These are phyloP conservation scores for Leptopterna dolabrata DNA, from an alignment of 2,888 invertebrate species.

Conservation along the genomic window DNA sequence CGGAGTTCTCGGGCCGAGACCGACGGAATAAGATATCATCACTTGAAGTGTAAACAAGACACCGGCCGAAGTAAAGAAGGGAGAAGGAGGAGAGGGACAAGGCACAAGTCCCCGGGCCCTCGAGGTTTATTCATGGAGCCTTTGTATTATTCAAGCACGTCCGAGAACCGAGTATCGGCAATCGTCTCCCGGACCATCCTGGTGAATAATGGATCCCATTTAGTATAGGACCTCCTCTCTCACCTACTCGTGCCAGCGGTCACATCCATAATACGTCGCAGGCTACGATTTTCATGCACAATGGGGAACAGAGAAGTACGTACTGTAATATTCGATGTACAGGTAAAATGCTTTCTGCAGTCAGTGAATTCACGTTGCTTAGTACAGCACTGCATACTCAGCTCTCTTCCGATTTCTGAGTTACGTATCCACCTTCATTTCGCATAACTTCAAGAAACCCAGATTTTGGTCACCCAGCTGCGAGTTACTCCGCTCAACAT, in stretches of 20 bases:
- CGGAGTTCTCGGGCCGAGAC: not conserved
- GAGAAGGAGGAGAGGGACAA: not conserved
- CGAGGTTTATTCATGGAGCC: conserved; percentile 20
- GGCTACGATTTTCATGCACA: not conserved
- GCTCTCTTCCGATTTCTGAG: too few relatives aligned
- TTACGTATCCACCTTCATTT: too few relatives aligned
- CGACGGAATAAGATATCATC: conserved; percentile 25
- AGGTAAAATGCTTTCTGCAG: too few relatives aligned
- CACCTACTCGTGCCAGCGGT: conserved; percentile 15
- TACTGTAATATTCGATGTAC: too few relatives aligned
- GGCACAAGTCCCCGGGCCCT: not conserved
- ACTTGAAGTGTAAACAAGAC: not conserved
- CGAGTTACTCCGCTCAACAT: too few relatives aligned
- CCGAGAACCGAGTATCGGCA: conserved; percentile 22
- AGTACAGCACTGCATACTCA: too few relatives aligned
- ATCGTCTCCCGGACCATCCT: conserved; percentile 22
- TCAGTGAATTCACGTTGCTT: too few relatives aligned
- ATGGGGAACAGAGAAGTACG: too few relatives aligned
- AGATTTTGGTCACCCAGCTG: too few relatives aligned
- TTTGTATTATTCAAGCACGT: conserved; percentile 34
- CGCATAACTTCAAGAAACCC: too few relatives aligned
- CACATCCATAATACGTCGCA: conserved; percentile 22
- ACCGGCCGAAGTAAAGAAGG: not conserved
- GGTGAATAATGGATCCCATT: conserved; percentile 36
- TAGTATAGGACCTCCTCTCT: conserved; percentile 1